Percentiles rank a stretch among this genome's conserved stretches.
Evolutionary conservation across 2,113 vertebrate species (phyloP).

Genomic region (Muntiacus reevesi): DNA sequence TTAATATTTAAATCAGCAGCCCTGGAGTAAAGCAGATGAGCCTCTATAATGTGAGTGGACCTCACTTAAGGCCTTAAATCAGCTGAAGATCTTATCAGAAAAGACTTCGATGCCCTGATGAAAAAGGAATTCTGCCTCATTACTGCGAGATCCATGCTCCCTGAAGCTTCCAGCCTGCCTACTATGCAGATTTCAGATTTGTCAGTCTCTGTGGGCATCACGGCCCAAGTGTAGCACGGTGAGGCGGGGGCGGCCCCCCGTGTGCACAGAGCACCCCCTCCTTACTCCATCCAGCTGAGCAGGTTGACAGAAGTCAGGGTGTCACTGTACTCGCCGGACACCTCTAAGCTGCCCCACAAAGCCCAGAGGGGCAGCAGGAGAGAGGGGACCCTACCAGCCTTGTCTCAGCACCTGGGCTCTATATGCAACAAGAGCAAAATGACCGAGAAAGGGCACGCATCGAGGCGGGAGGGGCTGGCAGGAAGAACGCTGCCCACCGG

Average conservation of each 20-base stretch:
- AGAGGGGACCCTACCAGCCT: not conserved
- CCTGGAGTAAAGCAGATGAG: not conserved
- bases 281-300: not conserved
- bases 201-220: not conserved
- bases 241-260: accelerated
- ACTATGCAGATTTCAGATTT: not conserved
- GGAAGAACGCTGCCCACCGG: not conserved
- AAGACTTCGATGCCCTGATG: accelerated
- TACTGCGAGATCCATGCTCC: accelerated
- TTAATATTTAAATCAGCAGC: not conserved
- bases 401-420: no score
- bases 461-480: accelerated
- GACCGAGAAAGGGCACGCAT: accelerated
- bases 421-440: not conserved
- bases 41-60: not conserved
- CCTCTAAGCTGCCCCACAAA: not conserved
- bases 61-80: not conserved
- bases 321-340: accelerated
- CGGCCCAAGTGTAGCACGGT: not conserved
- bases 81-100: not conserved
- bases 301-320: not conserved
- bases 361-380: not conserved
- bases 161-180: not conserved
- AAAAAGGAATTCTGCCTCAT: not conserved
- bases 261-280: not conserved